These are phyloP conservation scores for Nebria brevicollis DNA, from an alignment of 2,888 invertebrate species.

Conservation along the genomic window DNA sequence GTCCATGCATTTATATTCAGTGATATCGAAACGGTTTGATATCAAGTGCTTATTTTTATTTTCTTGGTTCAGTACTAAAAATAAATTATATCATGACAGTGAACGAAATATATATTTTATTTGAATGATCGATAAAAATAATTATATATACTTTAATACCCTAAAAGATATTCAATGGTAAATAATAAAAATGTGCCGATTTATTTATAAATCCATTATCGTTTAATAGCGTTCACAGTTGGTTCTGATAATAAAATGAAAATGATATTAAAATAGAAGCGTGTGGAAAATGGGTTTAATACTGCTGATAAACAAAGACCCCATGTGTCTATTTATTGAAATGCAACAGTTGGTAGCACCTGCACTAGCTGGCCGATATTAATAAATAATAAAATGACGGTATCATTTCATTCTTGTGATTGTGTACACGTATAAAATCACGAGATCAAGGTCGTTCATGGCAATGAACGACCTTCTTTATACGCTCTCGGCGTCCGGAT, in stretches of 20 bases:
- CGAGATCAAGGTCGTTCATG: constrained; percentile 21
- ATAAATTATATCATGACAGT: neutral
- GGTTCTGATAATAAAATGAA: neutral
- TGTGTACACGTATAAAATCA: constrained; percentile 3
- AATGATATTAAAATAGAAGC: neutral
- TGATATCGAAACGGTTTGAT: neutral
- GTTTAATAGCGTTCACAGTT: neutral
- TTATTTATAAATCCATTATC: neutral
- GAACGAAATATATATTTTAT: neutral
- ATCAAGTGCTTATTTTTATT: neutral
- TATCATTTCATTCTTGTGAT: neutral
- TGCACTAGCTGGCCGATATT: constrained; percentile 9
- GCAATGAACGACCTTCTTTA: constrained; percentile 24
- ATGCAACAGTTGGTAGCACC: constrained; percentile 25
- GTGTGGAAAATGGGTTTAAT: neutral
- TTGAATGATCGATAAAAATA: neutral
- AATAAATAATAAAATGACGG: constrained; percentile 14
- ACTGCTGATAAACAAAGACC: constrained; percentile 4
- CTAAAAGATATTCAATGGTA: neutral
- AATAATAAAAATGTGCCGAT: neutral
- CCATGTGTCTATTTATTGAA: constrained; percentile 18
- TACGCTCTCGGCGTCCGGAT: neutral
- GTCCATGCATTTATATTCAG: neutral
- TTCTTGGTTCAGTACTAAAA: neutral
- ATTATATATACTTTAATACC: too few species aligned